Evolutionary conservation across 2,797 vertebrate species (phyloP), one percentile per base, ranked within the genome.

Genomic region (Cichlasoma orientale): DNA sequence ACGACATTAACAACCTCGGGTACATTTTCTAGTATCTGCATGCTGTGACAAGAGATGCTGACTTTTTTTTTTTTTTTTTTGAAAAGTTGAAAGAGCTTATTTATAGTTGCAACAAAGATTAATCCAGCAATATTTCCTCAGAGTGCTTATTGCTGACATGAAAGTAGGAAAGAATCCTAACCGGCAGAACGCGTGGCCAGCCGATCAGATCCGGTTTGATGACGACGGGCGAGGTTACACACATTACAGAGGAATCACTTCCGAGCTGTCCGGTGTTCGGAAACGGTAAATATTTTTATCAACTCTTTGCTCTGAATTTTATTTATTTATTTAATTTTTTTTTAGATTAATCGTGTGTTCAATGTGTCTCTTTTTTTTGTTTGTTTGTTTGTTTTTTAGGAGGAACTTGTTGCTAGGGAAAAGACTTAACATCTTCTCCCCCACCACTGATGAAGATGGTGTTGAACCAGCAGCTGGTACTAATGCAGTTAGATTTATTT

Each of bases 351-450:
- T 7, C 6, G 1, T 47, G 54, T 31, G 12, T 58, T 47, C 3
- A 3, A 58, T 23, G 41, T 33, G 11, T 19, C 0, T 6, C 61
- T 68, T 27, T 12, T 13, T 84, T 82, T 76, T 38, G 84, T 36
- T 36, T 13, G 1, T 13, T 70, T 31, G 1, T 1, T 69, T 31
- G 8, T 13, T 86, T 81, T 76, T 47, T 85, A 97, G 96, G 89
- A 95, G 25, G 91, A 86, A 29, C 75, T 79, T 96, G 41, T 94
- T 94, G 76, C 79, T 74, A 31, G 90, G 90, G 55, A 97, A 87
- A 89, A 97, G 96, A 82, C 94, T 99, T 23, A 95, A 96, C 86
- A 96, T 99, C 92, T 99, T 99, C 84, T 88, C 94, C 18, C 74
- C 88, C 3, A 0, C 31, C 59, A 18, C 90, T 66, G 68, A 93